Percentiles rank a stretch among this genome's conserved stretches.
These are phyloP conservation scores for Netelia fuscicornis DNA, from an alignment of 2,888 invertebrate species.

Conservation along the genomic window DNA sequence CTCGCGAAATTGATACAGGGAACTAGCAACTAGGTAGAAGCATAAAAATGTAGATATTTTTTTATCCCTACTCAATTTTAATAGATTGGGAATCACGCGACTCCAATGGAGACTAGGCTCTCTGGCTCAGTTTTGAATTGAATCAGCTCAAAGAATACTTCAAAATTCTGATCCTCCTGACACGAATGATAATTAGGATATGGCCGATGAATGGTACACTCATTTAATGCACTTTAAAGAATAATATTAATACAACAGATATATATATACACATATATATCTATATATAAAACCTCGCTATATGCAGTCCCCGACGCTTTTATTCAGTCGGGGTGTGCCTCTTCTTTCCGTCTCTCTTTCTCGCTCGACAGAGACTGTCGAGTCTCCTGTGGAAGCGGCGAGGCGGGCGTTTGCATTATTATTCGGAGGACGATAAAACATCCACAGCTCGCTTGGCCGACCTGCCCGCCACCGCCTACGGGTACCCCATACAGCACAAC, in stretches of 20 bases:
- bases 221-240: not conserved
- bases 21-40: no score
- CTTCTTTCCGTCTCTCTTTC: slow-evolving; percentile 15
- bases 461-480: slow-evolving; percentile 67
- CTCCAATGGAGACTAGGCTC: no score
- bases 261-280: slow-evolving; percentile 1
- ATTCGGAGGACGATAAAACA: slow-evolving; percentile 70
- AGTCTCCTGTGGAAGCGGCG: slow-evolving; percentile 57
- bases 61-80: no score
- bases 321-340: slow-evolving; percentile 60
- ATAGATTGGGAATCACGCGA: no score
- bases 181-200: not conserved
- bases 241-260: slow-evolving; percentile 17
- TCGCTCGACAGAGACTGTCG: slow-evolving; percentile 34
- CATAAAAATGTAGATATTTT: no score
- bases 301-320: slow-evolving; percentile 54
- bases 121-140: no score
- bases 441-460: slow-evolving; percentile 57
- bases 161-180: not conserved
- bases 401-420: slow-evolving; percentile 67
- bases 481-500: slow-evolving; percentile 53
- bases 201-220: slow-evolving; percentile 14
- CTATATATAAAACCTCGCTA: slow-evolving; percentile 5
- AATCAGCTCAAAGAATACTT: not conserved
- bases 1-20: no score